Evolutionary conservation across 2,113 vertebrate genomes (phyloP).

Genomic region (Cyanoderma ruficeps): DNA sequence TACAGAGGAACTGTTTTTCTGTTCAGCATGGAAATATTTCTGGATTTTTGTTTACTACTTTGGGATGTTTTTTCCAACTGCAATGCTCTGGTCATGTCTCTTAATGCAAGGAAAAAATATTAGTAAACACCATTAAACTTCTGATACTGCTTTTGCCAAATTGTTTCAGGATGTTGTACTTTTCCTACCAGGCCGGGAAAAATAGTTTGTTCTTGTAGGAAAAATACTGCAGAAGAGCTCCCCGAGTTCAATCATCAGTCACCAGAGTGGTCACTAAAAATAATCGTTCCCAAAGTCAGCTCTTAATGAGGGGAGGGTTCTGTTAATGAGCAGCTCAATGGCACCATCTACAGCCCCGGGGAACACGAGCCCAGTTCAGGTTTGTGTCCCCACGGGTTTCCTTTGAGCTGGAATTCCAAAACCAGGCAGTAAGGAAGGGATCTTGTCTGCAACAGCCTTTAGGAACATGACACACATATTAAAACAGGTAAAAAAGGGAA

Average conservation of each 20-base stretch:
- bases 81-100: background rate
- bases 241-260: background rate
- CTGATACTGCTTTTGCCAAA: background rate
- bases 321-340: slow-evolving; percentile 16
- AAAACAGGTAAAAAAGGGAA: background rate
- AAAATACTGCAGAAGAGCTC: background rate
- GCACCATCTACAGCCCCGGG: slow-evolving; percentile 67
- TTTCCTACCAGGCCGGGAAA: background rate
- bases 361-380: background rate
- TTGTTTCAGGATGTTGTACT: background rate
- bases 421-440: background rate
- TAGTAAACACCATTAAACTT: background rate
- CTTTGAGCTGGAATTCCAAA: background rate
- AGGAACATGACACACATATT: background rate
- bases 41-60: background rate
- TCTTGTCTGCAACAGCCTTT: background rate
- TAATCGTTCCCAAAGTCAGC: background rate
- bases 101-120: background rate
- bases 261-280: background rate
- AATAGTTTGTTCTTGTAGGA: background rate
- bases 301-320: background rate
- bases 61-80: background rate
- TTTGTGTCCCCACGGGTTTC: background rate
- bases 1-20: background rate
- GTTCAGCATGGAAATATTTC: background rate